Base-by-base conservation (phyloP, 2,888 invertebrate species). In the Helobdella robusta region DNA sequence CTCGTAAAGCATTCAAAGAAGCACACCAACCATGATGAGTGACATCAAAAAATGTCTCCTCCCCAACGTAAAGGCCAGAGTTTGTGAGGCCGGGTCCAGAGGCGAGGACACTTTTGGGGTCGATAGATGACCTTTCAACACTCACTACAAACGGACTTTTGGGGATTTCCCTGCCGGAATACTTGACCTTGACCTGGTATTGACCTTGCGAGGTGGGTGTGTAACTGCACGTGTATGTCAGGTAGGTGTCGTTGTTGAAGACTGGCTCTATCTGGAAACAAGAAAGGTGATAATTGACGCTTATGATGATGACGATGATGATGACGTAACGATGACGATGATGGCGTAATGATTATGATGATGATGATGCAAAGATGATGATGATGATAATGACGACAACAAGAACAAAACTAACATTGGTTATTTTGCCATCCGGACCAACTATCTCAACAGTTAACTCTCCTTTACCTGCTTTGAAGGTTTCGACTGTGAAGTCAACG, bases 401-500 rank as follows among this genome's bases (percentile, higher is more conserved):
- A 15, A 15, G n/a, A 40, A 15, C 11, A 40, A 15, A 56, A 28
- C 76, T 74, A 70, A 80, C 79, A 40, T 72, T 70, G 67, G 76
- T 75, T 67, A 80, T 79, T 68, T 80, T 78, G 69, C 85, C 86
- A 71, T 82, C 82, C 15, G 85, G 83, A 74, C 85, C 84, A 67
- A 84, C 81, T 2, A 86, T 84, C 54, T 81, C 79, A 30, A 87
- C 85, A 70, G 86, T 85, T 30, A 87, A 84, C 68, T 85, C 83
- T 72, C 89, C 89, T 79, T 88, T 86, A 72, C 89, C 89, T 59
- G 89, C 89, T 50, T 87, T 87, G 79, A 89, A 88, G 2, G 90
- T 90, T 81, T 91, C 90, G 2, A 91, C 87, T 4, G 88, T 89
- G 78, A 91, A 91, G 75, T 87, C 86, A 50, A 89, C 87, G 54